A percentile compares a stretch with the other conserved stretches of the same genome.
phyloP scores from a whole-genome alignment of 2,888 invertebrate species.

The Incurvaria masculella region DNA sequence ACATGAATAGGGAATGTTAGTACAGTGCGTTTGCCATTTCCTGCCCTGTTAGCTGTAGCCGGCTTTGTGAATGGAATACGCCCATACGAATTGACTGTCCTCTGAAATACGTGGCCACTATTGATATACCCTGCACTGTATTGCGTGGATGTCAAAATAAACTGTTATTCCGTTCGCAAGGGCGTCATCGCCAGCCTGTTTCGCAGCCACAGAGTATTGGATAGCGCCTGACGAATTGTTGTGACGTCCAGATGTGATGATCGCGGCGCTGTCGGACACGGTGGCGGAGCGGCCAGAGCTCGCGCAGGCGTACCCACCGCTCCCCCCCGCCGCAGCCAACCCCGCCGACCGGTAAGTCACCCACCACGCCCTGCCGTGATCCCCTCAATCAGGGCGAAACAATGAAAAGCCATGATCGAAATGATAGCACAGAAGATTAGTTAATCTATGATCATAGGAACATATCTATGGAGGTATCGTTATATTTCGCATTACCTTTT shows the following conservation, averaged over 20 bases:
- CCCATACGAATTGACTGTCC: too few species aligned
- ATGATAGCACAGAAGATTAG: slow-evolving; percentile 3
- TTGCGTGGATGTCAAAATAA: too few species aligned
- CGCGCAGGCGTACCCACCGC: slow-evolving; percentile 40
- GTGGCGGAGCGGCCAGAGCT: slow-evolving; percentile 70
- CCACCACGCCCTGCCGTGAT: slow-evolving; percentile 10
- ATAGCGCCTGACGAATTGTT: background rate
- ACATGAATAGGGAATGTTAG: too few species aligned
- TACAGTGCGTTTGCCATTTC: too few species aligned
- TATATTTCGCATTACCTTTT: background rate
- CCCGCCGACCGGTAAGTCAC: slow-evolving; percentile 37
- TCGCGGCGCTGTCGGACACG: slow-evolving; percentile 70
- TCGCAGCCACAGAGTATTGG: too few species aligned
- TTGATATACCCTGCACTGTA: too few species aligned
- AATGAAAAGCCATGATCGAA: slow-evolving; percentile 5
- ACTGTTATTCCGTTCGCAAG: too few species aligned
- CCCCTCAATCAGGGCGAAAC: slow-evolving; percentile 19
- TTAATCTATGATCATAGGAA: slow-evolving; percentile 13
- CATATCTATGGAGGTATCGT: slow-evolving; percentile 7
- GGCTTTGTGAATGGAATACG: too few species aligned
- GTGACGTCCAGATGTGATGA: slow-evolving; percentile 62
- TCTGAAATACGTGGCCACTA: too few species aligned
- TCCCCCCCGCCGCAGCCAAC: slow-evolving; percentile 18
- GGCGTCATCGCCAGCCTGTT: too few species aligned
- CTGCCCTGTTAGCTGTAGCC: too few species aligned